Conservation (phyloP, 2,888 invertebrate species). For the Schizaphis graminum region DNA sequence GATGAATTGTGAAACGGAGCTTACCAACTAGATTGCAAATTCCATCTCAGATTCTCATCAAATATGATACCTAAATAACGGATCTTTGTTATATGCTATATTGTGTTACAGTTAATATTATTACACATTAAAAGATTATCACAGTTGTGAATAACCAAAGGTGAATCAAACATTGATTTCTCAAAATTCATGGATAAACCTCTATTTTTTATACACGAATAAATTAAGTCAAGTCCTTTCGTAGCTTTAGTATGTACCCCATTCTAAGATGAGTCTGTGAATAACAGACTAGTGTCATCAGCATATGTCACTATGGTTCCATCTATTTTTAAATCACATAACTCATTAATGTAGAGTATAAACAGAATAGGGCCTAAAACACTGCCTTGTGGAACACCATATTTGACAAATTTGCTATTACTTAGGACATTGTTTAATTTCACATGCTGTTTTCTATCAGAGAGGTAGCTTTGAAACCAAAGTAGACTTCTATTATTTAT, state of each 20-base stretch:
- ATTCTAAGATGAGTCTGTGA: too few relatives aligned
- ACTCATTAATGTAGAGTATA: background rate
- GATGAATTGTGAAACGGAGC: background rate
- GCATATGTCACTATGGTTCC: background rate
- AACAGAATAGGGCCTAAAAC: background rate
- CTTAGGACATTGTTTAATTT: too few relatives aligned
- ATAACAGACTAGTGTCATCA: too few relatives aligned
- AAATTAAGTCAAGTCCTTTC: background rate
- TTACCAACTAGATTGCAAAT: too few relatives aligned
- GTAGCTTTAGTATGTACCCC: too few relatives aligned
- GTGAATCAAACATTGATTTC: background rate
- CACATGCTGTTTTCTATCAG: too few relatives aligned
- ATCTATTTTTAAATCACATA: background rate
- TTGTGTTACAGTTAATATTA: background rate
- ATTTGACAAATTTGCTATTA: too few relatives aligned
- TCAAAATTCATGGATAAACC: background rate
- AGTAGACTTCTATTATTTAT: background rate
- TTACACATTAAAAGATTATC: background rate
- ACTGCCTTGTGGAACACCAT: background rate
- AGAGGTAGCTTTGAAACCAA: too few relatives aligned
- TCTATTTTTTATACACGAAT: background rate
- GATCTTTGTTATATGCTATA: background rate
- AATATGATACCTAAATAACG: conserved; percentile 17
- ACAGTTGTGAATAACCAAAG: background rate
- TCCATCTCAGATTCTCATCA: background rate